Percentiles rank a stretch among this genome's conserved stretches.
Evolutionary conservation across 30 jellyfish, hydroid and myxozoan species (phyloP).

Genomic region (Chrysaora quinquecirrha): DNA sequence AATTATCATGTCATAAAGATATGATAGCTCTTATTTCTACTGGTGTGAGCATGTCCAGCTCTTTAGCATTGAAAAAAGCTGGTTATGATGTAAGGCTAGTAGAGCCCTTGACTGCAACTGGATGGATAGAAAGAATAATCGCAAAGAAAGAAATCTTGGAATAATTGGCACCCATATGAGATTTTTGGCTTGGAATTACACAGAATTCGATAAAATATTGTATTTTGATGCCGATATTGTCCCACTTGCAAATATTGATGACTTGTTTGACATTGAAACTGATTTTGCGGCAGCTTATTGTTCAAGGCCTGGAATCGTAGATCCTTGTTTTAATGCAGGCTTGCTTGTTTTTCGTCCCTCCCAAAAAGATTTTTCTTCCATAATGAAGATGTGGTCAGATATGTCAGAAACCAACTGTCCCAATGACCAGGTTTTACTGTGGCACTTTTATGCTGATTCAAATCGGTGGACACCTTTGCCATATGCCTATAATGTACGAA

Average conservation of each 20-base stretch:
- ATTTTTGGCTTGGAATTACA: constrained; percentile 95
- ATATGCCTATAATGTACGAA: constrained; percentile 93
- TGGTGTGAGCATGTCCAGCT: constrained; percentile 78
- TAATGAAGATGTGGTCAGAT: constrained; percentile 95
- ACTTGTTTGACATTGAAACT: constrained; percentile 81
- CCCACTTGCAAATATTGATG: constrained; percentile 87
- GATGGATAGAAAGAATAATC: constrained; percentile 94
- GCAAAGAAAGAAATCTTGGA: constrained; percentile 86
- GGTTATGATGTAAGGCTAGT: constrained; percentile 94
- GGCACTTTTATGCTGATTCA: constrained; percentile 98
- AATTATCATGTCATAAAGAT: constrained; percentile 86
- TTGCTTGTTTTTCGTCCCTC: constrained; percentile 83
- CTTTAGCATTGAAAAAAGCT: constrained; percentile 71
- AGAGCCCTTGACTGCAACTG: constrained; percentile 96
- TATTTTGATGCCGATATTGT: constrained; percentile 93
- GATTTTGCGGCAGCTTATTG: constrained; percentile 96
- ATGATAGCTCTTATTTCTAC: constrained; percentile 92
- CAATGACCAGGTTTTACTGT: constrained; percentile 89
- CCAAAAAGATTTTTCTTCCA: constrained; percentile 43
- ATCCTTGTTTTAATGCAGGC: constrained; percentile 99
- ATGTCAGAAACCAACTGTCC: constrained; percentile 84
- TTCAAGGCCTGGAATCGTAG: constrained; percentile 94
- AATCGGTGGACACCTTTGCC: constrained; percentile 94
- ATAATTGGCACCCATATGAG: constrained; percentile 98
- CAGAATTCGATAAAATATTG: constrained; percentile 66